phyloP scores from a whole-genome alignment of 2,888 invertebrate genomes.

The Synergus laeviventris region DNA sequence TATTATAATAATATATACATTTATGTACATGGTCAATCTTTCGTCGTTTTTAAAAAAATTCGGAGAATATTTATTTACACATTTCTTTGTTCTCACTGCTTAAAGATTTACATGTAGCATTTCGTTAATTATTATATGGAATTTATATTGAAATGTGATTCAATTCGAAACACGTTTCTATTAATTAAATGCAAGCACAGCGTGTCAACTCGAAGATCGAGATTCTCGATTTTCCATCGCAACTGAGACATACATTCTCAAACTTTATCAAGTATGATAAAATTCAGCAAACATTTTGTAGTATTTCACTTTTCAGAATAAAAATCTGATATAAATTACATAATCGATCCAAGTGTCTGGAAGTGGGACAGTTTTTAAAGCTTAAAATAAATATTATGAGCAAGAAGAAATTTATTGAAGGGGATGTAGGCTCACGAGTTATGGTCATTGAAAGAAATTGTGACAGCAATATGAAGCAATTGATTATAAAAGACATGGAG shows the following conservation, averaged over 20 bases:
- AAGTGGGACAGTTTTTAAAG: background rate
- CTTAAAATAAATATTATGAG: background rate
- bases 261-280: background rate
- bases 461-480: conserved; percentile 1
- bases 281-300: background rate
- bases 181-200: conserved; percentile 14
- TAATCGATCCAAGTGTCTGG: background rate
- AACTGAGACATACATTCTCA: background rate
- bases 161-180: background rate
- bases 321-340: background rate
- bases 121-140: too few relatives aligned
- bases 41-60: conserved; percentile 1
- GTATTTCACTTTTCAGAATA: background rate
- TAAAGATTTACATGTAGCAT: background rate
- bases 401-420: background rate
- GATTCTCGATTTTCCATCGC: background rate
- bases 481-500: conserved; percentile 9
- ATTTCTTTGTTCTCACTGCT: background rate
- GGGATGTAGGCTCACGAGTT: too few relatives aligned
- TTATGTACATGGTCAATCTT: conserved; percentile 3
- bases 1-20: too few relatives aligned
- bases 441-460: background rate
- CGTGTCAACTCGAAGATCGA: conserved; percentile 4
- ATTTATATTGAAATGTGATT: too few relatives aligned
- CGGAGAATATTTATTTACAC: background rate